These are phyloP conservation scores for Amphipyra berbera DNA, from an alignment of 2,888 invertebrate genomes.

Conservation along the genomic window DNA sequence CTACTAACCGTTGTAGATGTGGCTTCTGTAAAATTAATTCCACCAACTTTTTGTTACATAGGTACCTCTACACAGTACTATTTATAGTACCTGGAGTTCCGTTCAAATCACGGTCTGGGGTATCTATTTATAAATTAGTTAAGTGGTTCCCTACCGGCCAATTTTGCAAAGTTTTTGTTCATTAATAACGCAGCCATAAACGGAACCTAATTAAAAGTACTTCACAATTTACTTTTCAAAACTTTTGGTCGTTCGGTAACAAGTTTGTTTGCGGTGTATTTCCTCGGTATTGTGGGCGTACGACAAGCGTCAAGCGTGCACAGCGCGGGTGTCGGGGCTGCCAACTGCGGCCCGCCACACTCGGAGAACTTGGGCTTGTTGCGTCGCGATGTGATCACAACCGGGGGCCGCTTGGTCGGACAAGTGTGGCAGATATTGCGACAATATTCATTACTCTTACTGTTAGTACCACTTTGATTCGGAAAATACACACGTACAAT, in stretches of 20 bases:
- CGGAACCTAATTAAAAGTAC: slow-evolving; percentile 27
- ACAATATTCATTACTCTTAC: not conserved
- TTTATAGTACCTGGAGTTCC: slow-evolving; percentile 8
- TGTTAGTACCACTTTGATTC: not conserved
- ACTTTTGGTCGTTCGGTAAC: not conserved
- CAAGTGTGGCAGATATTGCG: not conserved
- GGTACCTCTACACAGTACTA: slow-evolving; percentile 1
- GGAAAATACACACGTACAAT: not conserved
- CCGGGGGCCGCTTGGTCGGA: not conserved
- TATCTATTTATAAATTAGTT: slow-evolving; percentile 14
- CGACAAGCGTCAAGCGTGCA: not conserved
- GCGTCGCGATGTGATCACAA: not conserved
- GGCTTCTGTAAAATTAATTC: slow-evolving; percentile 10
- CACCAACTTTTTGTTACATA: slow-evolving; percentile 2
- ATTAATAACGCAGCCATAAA: slow-evolving; percentile 30
- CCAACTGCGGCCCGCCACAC: not conserved
- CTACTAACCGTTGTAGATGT: slow-evolving; percentile 12
- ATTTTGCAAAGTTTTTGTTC: slow-evolving; percentile 10
- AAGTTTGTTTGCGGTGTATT: not conserved
- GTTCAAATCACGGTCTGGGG: not conserved
- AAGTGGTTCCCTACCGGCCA: slow-evolving; percentile 1
- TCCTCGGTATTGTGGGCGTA: not conserved
- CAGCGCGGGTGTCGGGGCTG: not conserved
- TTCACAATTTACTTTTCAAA: not conserved
- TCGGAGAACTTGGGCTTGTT: not conserved